A percentile compares a stretch with the other conserved stretches of the same genome.
These are phyloP conservation scores for Homarus gammarus DNA, from an alignment of 2,888 invertebrate species.

Conservation along the genomic window DNA sequence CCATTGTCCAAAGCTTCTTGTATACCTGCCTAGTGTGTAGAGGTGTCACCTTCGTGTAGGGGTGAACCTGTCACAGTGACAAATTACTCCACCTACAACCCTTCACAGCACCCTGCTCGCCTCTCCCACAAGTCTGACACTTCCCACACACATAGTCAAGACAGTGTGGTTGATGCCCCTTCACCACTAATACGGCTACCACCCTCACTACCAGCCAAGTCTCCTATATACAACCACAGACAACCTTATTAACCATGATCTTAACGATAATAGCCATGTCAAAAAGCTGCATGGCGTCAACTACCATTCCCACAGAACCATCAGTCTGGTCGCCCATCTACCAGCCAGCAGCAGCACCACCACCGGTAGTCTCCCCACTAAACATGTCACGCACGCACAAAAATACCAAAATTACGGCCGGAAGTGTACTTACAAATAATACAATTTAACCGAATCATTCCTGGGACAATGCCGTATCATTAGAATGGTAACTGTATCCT, in stretches of 20 bases:
- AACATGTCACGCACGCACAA: not conserved
- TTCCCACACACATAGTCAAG: too few species aligned
- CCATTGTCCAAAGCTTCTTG: too few species aligned
- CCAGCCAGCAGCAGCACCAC: not conserved
- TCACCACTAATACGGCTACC: too few species aligned
- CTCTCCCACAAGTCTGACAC: too few species aligned
- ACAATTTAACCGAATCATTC: constrained; percentile 9
- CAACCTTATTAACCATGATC: too few species aligned
- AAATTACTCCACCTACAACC: too few species aligned
- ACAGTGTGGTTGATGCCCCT: too few species aligned
- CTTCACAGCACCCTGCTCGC: too few species aligned
- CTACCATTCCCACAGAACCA: not conserved
- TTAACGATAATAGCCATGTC: not conserved
- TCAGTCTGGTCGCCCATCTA: not conserved
- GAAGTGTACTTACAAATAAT: constrained; percentile 3
- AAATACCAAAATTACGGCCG: constrained; percentile 9
- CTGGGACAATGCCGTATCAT: not conserved
- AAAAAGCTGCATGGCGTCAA: not conserved
- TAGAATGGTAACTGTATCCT: not conserved
- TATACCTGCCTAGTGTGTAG: too few species aligned
- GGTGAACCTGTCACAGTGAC: too few species aligned
- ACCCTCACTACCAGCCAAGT: too few species aligned
- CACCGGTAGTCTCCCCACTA: not conserved
- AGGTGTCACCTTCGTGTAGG: too few species aligned
- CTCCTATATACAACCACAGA: not conserved